Evolutionary conservation across 1,140 invertebrate species (phyloP).

Genomic region (Drosophila repleta): DNA sequence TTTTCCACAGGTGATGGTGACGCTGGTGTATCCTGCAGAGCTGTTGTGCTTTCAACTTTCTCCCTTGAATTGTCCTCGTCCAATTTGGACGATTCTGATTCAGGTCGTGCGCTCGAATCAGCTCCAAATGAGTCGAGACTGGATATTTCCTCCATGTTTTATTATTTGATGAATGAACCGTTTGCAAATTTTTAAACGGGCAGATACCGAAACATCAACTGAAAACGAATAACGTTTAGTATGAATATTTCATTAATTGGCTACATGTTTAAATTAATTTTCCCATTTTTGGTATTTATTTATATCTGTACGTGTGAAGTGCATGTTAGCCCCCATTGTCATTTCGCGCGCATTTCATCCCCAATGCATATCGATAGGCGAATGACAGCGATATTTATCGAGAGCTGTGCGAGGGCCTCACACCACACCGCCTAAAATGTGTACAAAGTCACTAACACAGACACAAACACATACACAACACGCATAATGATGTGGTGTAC

Average conservation of each 20-base stretch:
- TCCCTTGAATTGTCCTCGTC: conserved; percentile 53
- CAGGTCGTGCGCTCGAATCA: conserved; percentile 63
- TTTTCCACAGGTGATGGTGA: conserved; percentile 48
- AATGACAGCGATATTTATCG: conserved; percentile 51
- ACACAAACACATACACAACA: conserved; percentile 49
- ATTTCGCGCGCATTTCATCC: conserved; percentile 53
- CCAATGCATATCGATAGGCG: conserved; percentile 44
- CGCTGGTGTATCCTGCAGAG: conserved; percentile 52
- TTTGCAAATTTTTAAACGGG: conserved; percentile 34
- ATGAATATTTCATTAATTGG: neutral
- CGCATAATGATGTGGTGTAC: conserved; percentile 65
- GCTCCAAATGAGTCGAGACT: conserved; percentile 77
- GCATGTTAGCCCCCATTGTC: conserved; percentile 20
- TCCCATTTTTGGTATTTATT: neutral
- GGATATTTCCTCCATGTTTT: conserved; percentile 77
- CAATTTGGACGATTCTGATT: conserved; percentile 60
- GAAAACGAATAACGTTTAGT: conserved; percentile 31
- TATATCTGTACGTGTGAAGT: conserved; percentile 14
- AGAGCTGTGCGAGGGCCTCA: conserved; percentile 59
- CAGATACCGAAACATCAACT: conserved; percentile 68
- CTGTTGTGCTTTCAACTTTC: conserved; percentile 15
- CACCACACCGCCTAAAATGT: conserved; percentile 75
- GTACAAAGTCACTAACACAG: conserved; percentile 67
- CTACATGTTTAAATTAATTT: neutral
- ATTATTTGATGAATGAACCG: conserved; percentile 24